Base-by-base conservation (phyloP, 2,888 invertebrate species). In the Xestia c-nigrum region DNA sequence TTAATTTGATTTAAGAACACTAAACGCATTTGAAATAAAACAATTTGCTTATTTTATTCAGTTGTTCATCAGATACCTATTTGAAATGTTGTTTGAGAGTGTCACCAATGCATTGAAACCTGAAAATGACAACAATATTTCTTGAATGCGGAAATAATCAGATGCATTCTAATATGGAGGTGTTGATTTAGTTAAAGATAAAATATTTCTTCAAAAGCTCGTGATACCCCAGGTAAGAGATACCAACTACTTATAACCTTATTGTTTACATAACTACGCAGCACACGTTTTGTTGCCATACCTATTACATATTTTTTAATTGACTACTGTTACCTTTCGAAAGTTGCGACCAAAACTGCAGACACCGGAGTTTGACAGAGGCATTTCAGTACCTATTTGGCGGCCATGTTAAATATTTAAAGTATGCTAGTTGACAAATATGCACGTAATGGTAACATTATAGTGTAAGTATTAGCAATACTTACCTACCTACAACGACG, bases 1-100 rank as follows among this genome's bases (percentile, higher is more conserved):
- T n/a, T 38, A 12, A n/a, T 72, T 81, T 74, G 55, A 59, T 21
- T 78, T 71, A 78, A 19, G 81, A 81, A 81, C n/a, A 70, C 21
- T 10, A 7, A 14, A 21, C 21, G 21, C 24, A 73, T 63, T 70
- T 57, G 21, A 68, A 69, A 38, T 65, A 47, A 59, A 67, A 67
- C 1, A 70, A 31, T 38, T 50, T 50, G 38, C 47, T 61, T 5
- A 3, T 65, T 69, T 74, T 50, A 24, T 63, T 69, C 47, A 65
- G 65, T 43, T 31, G 31, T 31, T 31, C 31, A 31, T 31, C 3
- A 31, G 31, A 59, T 40, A 43, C 9, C 10, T 43, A 43, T 16
- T 31, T 78, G 68, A 46, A 64, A 64, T 68, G 67, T 40, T 47
- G 1, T 64, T 73, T 64, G 12, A 6, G 47, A 59, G 43, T 69